These are phyloP conservation scores for Trinectes maculatus DNA, from an alignment of 2,113 vertebrate genomes.

Conservation along the genomic window DNA sequence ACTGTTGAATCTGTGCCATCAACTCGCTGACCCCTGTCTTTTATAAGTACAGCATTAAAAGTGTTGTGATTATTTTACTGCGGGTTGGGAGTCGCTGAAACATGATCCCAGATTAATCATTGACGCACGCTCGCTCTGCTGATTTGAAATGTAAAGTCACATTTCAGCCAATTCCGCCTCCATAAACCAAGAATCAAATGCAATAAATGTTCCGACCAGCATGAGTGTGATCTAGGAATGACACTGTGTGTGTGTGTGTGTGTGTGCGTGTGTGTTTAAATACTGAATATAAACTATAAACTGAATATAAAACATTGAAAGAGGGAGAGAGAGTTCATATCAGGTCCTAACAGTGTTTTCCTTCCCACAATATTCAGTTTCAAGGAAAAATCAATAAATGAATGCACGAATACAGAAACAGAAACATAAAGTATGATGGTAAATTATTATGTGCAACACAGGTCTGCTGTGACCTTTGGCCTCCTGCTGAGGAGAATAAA, in stretches of 20 bases:
- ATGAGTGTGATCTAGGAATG: too few relatives aligned
- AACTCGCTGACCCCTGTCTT: slow-evolving; percentile 49
- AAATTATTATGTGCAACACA: too few relatives aligned
- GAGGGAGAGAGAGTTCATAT: neutral
- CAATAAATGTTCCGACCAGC: slow-evolving; percentile 44
- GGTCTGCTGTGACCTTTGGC: neutral
- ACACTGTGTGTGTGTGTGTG: neutral
- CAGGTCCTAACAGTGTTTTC: too few relatives aligned
- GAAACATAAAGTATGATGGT: too few relatives aligned
- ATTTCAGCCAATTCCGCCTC: slow-evolving; percentile 34
- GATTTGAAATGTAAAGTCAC: slow-evolving; percentile 33
- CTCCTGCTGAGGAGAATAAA: neutral
- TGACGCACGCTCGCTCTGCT: slow-evolving; percentile 46
- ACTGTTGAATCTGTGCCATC: neutral
- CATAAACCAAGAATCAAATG: slow-evolving; percentile 46
- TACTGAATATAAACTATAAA: too few relatives aligned
- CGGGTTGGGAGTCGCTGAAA: slow-evolving; percentile 31
- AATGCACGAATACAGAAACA: too few relatives aligned
- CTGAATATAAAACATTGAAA: too few relatives aligned
- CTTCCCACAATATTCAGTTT: too few relatives aligned
- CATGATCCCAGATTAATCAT: slow-evolving; percentile 49
- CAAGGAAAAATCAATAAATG: too few relatives aligned
- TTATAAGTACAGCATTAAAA: slow-evolving; percentile 30
- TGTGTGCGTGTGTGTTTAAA: neutral
- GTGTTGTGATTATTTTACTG: slow-evolving; percentile 52